Base-by-base conservation (phyloP, 2,797 vertebrate genomes). In the Danio choprae region DNA sequence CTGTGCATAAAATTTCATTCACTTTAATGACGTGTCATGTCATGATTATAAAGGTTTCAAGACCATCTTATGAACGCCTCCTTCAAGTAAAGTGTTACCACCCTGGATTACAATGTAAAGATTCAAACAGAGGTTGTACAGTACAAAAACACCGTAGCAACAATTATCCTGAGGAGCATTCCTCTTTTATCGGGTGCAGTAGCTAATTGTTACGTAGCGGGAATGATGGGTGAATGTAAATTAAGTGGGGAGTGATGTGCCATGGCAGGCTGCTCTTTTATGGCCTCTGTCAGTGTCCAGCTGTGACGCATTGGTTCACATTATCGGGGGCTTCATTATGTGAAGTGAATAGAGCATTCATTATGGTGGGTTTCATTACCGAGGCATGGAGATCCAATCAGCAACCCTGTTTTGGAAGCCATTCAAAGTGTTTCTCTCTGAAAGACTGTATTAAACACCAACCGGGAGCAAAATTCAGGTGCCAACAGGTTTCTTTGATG, bases 271-370 rank as follows among this genome's bases (percentile, higher is more conserved):
- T 77, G 43, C 59, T 75, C 74, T 81, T 84, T 88, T 84, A 85
- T 79, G 68, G 82, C 72, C 16, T 20, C 51, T 77, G 77, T 74
- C 71, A 64, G 53, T 79, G 83, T 83, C 84, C 83, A 81, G 60
- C 81, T 84, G 85, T 76, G 82, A 81, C 80, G 60, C 81, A 71
- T 78, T 77, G 82, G 75, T 80, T 81, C 59, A 48, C 82, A 77
- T 84, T 85, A 84, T 84, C 70, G 50, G 74, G 68, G 55, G 77
- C 51, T 85, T 85, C 75, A 85, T 86, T 84, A 84, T 62, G 58
- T 64, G 81, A 80, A 86, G 84, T 85, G 85, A 85, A 84, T 85
- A 67, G 81, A 74, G 79, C 81, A 71, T 69, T 83, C 81, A 74
- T 86, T 81, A 82, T 80, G 67, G 70, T 38, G 79, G 51, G 81